Base-by-base conservation (phyloP, 2,797 vertebrate genomes). In the Protonibea diacanthus region DNA sequence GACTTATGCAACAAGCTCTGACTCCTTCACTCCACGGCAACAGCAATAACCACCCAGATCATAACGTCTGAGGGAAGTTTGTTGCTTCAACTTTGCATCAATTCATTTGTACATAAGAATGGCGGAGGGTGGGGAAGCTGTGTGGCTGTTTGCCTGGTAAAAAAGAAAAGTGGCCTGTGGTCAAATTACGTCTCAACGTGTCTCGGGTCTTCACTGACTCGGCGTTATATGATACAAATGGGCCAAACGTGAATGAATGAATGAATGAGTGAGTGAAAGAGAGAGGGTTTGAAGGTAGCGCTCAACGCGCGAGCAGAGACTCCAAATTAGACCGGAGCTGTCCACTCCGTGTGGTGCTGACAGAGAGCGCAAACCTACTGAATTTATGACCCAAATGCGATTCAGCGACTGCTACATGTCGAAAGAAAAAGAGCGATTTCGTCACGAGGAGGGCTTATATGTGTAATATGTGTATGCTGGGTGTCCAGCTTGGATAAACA, bases 1-100 rank as follows among this genome's bases (percentile, higher is more conserved):
- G 84, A 92, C 93, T 95, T 94, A 95, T 76, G 93, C 93, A 94
- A 94, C 92, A 89, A 84, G 88, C 89, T 86, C 81, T 72, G 85
- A 89, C 82, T 90, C 86, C 81, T 84, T 63, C 76, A 83, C 81
- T 81, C 44, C 71, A 82, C 67, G 52, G 58, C 55, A 73, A 82
- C 53, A 74, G 84, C 76, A 84, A 69, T 58, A 83, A 27, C 53
- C 78, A 3, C 61, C 51, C 25, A 4, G 48, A 61, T 73, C 17
- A 74, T 42, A 1, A 62, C 69, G 57, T 70, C 49, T 64, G 61
- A 56, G 47, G 65, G 84, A 85, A 86, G 80, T 85, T 91, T 82
- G 40, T 42, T 59, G 68, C 71, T 57, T 78, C 48, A 57, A 82
- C 58, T 55, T 15, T 71, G 73, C 52, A 63, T 73, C 29, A 17